Percentiles rank a stretch among this genome's conserved stretches.
Conservation (phyloP, 1,140 invertebrate genomes). For the Batillaria attramentaria region DNA sequence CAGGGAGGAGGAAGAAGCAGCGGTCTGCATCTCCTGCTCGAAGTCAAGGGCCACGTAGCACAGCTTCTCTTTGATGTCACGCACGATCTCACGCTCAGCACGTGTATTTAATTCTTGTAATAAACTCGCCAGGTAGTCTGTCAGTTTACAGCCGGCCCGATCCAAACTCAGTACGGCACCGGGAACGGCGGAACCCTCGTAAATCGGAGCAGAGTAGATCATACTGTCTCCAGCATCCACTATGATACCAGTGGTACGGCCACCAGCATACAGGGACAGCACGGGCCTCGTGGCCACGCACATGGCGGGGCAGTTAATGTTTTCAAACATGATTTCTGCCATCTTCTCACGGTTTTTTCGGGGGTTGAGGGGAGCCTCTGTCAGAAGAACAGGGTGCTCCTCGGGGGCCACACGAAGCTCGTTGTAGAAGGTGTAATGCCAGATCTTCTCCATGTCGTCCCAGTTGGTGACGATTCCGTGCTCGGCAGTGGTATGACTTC, state of each 20-base stretch:
- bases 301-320: slow-evolving; percentile 87
- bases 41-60: slow-evolving; percentile 91
- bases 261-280: slow-evolving; percentile 91
- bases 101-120: slow-evolving; percentile 96
- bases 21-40: slow-evolving; percentile 95
- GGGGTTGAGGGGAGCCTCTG: slow-evolving; percentile 76
- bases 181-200: slow-evolving; percentile 85
- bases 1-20: slow-evolving; percentile 75
- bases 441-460: slow-evolving; percentile 93
- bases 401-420: slow-evolving; percentile 91
- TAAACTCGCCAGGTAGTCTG: slow-evolving; percentile 95
- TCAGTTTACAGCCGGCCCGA: slow-evolving; percentile 93
- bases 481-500: slow-evolving; percentile 79
- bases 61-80: slow-evolving; percentile 84
- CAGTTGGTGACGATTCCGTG: slow-evolving; percentile 77
- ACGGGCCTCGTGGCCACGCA: slow-evolving; percentile 83
- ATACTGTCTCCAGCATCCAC: slow-evolving; percentile 94
- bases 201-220: slow-evolving; percentile 90
- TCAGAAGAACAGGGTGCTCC: slow-evolving; percentile 71
- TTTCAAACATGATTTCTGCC: slow-evolving; percentile 78
- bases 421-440: slow-evolving; percentile 84
- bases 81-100: slow-evolving; percentile 76
- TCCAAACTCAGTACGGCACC: slow-evolving; percentile 88
- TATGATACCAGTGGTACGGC: slow-evolving; percentile 95
- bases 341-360: slow-evolving; percentile 70